phyloP scores from a whole-genome alignment of 1,140 invertebrate species.

The Neodiprion lecontei region DNA sequence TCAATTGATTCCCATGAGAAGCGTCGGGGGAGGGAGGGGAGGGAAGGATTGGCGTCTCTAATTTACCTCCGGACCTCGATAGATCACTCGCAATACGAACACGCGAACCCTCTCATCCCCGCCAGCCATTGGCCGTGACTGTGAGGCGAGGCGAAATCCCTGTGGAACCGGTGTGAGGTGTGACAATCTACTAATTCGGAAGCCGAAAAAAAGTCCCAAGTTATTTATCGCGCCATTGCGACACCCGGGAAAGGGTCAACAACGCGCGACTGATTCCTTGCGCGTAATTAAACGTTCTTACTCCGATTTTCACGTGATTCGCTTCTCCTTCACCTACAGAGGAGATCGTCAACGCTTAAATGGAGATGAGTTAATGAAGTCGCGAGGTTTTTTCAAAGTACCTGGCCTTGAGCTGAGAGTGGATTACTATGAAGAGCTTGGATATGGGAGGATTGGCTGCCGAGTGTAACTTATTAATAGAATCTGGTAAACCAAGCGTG shows the following conservation, averaged over 20 bases:
- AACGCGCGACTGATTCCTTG: background rate
- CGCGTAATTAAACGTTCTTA: background rate
- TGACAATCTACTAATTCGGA: background rate
- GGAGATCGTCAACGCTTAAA: too few species aligned
- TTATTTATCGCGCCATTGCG: background rate
- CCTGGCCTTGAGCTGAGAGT: too few species aligned
- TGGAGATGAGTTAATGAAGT: too few species aligned
- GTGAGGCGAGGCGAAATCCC: background rate
- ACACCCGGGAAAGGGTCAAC: background rate
- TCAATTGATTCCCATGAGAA: constrained; percentile 7
- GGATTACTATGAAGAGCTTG: too few species aligned
- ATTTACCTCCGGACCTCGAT: constrained; percentile 7
- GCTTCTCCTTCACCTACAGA: too few species aligned
- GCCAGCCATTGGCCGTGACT: background rate
- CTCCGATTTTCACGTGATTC: too few species aligned
- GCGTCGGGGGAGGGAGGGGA: background rate
- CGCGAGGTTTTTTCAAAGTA: too few species aligned
- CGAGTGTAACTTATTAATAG: too few species aligned
- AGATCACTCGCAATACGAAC: background rate
- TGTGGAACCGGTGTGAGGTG: background rate
- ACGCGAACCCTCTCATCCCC: constrained; percentile 1
- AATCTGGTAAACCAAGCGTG: too few species aligned
- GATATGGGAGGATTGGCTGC: too few species aligned
- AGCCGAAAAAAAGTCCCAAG: background rate
- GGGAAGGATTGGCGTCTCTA: background rate